Evolutionary conservation across 2,113 vertebrate genomes (phyloP).

Genomic region (Rhinoptilus africanus): DNA sequence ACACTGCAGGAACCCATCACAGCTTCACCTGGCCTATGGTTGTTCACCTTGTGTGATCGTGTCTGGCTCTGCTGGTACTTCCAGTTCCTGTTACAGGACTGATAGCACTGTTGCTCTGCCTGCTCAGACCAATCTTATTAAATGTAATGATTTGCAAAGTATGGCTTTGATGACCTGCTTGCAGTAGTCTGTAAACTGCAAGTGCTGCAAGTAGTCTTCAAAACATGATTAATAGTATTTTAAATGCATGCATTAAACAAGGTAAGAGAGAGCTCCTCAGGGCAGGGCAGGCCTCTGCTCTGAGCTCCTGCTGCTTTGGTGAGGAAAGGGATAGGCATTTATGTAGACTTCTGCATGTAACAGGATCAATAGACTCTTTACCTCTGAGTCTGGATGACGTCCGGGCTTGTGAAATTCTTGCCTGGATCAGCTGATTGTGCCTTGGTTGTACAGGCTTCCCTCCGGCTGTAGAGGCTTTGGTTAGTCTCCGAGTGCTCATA

Average conservation of each 20-base stretch:
- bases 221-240: background rate
- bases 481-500: rapidly evolving
- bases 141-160: background rate
- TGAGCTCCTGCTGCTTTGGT: background rate
- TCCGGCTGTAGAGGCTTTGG: background rate
- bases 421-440: background rate
- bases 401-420: background rate
- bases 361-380: background rate
- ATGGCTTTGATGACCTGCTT: background rate
- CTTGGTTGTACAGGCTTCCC: background rate
- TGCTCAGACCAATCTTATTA: background rate
- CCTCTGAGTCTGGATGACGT: background rate
- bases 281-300: background rate
- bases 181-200: background rate
- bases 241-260: background rate
- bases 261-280: background rate
- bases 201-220: background rate
- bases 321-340: rapidly evolving
- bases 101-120: background rate
- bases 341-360: rapidly evolving
- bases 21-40: background rate
- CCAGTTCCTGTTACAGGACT: rapidly evolving
- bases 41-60: background rate
- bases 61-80: background rate
- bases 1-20: background rate